phyloP scores from a whole-genome alignment of 2,797 vertebrate species.

The Sebastes minor region DNA sequence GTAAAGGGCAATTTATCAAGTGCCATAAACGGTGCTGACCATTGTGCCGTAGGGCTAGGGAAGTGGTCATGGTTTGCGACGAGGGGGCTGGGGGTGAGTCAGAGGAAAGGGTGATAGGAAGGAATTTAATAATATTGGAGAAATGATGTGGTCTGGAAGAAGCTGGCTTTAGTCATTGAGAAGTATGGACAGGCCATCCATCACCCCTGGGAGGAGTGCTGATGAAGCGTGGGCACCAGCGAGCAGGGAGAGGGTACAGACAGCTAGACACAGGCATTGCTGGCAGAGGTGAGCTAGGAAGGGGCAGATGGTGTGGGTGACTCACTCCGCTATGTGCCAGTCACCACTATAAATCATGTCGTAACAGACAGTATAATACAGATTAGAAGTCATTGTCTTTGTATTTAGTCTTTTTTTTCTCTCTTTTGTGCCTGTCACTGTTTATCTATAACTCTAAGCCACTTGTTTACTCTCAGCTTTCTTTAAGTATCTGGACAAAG shows the following conservation, averaged over 20 bases:
- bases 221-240: constrained; percentile 72
- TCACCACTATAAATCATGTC: constrained; percentile 71
- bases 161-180: constrained; percentile 71
- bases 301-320: constrained; percentile 82
- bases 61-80: constrained; percentile 57
- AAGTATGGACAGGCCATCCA: constrained; percentile 69
- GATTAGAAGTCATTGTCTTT: constrained; percentile 55
- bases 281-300: constrained; percentile 77
- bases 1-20: constrained; percentile 43
- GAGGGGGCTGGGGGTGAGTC: constrained; percentile 69
- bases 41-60: constrained; percentile 31
- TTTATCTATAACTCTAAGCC: constrained; percentile 12
- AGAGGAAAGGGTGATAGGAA: constrained; percentile 71
- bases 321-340: constrained; percentile 75
- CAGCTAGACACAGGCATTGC: constrained; percentile 66
- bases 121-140: constrained; percentile 75
- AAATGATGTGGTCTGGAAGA: constrained; percentile 73
- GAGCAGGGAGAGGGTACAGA: constrained; percentile 59
- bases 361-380: constrained; percentile 44
- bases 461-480: constrained; percentile 7
- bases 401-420: constrained; percentile 36
- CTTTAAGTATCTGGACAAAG: constrained; percentile 8
- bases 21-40: constrained; percentile 59
- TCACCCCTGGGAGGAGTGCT: constrained; percentile 71
- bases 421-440: constrained; percentile 1